Conservation (phyloP, 2,113 vertebrate genomes). For the Malaclemys terrapin region DNA sequence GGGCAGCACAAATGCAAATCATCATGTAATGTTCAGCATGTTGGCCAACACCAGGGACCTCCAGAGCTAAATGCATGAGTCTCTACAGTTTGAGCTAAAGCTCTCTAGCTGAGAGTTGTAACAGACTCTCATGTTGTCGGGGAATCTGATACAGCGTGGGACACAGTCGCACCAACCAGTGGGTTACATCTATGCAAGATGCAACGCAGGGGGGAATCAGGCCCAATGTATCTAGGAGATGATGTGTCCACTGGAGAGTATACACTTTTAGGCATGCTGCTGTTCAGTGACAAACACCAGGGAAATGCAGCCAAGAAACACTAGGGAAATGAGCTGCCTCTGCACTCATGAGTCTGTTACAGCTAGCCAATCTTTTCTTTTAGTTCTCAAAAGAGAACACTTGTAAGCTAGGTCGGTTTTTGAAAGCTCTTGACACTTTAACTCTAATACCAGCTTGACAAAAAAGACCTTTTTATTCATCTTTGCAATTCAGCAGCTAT, state of each 20-base stretch:
- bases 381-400: neutral
- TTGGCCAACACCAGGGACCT: neutral
- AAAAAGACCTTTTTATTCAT: neutral
- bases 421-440: constrained; percentile 1
- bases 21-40: fast-evolving
- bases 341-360: neutral
- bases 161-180: neutral
- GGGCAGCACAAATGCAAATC: neutral
- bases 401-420: neutral
- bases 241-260: neutral
- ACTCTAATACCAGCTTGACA: neutral
- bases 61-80: neutral
- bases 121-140: fast-evolving
- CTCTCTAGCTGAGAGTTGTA: neutral
- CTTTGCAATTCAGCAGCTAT: constrained; percentile 15
- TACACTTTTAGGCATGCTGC: neutral
- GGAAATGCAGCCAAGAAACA: neutral
- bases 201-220: fast-evolving
- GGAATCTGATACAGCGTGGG: neutral
- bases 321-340: neutral
- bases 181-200: neutral
- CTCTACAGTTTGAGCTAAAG: neutral
- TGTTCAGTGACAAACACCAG: neutral
- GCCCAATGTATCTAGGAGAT: neutral
- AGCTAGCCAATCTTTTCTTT: neutral